These are phyloP conservation scores for Sardinella longiceps DNA, from an alignment of 2,797 vertebrate genomes.

Conservation along the genomic window DNA sequence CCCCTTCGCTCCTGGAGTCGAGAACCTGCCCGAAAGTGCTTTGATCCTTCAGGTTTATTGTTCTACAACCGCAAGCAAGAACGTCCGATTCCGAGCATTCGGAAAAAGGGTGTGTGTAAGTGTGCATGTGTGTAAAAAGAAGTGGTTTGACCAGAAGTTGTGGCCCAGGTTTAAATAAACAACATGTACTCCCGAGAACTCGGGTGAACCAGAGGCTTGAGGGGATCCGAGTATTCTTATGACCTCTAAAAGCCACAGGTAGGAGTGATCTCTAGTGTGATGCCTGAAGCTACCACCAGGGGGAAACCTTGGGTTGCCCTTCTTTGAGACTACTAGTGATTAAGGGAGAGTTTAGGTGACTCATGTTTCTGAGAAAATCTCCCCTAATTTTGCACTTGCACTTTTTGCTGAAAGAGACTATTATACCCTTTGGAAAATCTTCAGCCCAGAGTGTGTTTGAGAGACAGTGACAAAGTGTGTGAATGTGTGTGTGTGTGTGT, in stretches of 20 bases:
- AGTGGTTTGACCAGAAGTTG: not conserved
- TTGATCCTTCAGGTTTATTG: conserved; percentile 41
- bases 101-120: not conserved
- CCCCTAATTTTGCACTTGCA: conserved; percentile 49
- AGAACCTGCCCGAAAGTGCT: conserved; percentile 22
- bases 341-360: conserved; percentile 46
- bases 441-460: not conserved
- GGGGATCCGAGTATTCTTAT: not conserved
- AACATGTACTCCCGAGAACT: not conserved
- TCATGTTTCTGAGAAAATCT: conserved; percentile 61
- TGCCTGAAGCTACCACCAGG: conserved; percentile 61
- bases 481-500: not conserved
- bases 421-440: conserved; percentile 63
- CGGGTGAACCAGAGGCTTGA: not conserved
- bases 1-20: not conserved
- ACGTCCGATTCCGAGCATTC: conserved; percentile 4
- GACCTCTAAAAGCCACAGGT: not conserved
- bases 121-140: not conserved
- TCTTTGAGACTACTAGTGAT: conserved; percentile 36
- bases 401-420: conserved; percentile 51
- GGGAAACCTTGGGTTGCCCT: conserved; percentile 64
- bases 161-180: conserved; percentile 7
- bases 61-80: not conserved
- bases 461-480: not conserved
- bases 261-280: not conserved